phyloP scores from a whole-genome alignment of 2,797 vertebrate species.

The Cyclopterus lumpus region DNA sequence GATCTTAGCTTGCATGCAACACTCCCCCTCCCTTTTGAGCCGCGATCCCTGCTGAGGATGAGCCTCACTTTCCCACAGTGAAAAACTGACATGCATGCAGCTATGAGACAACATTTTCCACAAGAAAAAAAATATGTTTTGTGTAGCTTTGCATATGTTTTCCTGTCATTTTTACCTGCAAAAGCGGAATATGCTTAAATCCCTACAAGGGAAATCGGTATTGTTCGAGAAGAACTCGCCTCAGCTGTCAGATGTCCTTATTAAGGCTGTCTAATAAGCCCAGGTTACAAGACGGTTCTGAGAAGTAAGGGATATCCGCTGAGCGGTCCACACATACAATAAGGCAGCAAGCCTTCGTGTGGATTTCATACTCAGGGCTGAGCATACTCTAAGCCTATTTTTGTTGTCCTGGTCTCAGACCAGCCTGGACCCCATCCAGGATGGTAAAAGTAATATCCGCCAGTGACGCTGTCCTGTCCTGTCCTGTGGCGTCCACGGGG shows the following conservation, averaged over 20 bases:
- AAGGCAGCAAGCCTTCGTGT: slow-evolving; percentile 66
- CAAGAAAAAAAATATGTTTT: neutral
- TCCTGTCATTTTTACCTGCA: slow-evolving; percentile 8
- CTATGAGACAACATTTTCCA: slow-evolving; percentile 22
- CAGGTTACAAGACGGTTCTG: slow-evolving; percentile 78
- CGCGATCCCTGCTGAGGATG: slow-evolving; percentile 68
- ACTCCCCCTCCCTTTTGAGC: slow-evolving; percentile 42
- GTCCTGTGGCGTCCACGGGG: slow-evolving; percentile 46
- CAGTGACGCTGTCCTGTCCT: slow-evolving; percentile 64
- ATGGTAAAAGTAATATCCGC: slow-evolving; percentile 71
- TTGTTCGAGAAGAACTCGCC: slow-evolving; percentile 60
- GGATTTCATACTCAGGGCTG: slow-evolving; percentile 79
- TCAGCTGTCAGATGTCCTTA: slow-evolving; percentile 81
- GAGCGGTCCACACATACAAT: slow-evolving; percentile 73
- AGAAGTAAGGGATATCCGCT: slow-evolving; percentile 78
- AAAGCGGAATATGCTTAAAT: neutral
- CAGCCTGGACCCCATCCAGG: slow-evolving; percentile 76
- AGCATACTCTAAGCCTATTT: slow-evolving; percentile 82
- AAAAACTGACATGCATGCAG: slow-evolving; percentile 31
- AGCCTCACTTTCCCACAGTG: slow-evolving; percentile 79
- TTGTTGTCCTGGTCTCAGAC: slow-evolving; percentile 80
- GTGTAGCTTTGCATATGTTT: neutral
- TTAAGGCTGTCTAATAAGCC: slow-evolving; percentile 81
- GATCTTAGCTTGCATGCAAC: slow-evolving; percentile 64
- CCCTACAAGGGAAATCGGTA: slow-evolving; percentile 15